These are phyloP conservation scores for Melanostoma scalare DNA, from an alignment of 2,888 invertebrate genomes.

Conservation along the genomic window DNA sequence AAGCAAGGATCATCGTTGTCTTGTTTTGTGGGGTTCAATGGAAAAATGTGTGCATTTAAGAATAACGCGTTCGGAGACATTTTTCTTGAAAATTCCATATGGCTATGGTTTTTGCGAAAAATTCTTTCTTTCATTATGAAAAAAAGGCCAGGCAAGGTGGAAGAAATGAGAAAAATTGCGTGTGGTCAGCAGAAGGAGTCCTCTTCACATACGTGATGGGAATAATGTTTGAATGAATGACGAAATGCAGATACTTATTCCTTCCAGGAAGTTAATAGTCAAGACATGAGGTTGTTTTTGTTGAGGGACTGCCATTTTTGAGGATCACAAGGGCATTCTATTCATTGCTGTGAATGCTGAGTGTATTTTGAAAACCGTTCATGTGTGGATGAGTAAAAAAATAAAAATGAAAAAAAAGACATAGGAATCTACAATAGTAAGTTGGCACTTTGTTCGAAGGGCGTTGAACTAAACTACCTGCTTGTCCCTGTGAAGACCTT, in stretches of 20 bases:
- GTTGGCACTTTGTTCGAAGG: no score
- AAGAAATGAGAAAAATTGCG: slow-evolving; percentile 45
- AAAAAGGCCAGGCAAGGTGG: slow-evolving; percentile 2
- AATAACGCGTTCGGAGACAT: slow-evolving; percentile 62
- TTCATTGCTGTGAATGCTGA: no score
- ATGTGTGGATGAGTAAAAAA: no score
- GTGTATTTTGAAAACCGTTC: no score
- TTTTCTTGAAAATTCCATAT: slow-evolving; percentile 70
- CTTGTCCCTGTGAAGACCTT: no score
- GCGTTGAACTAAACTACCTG: no score
- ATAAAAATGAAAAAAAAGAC: no score
- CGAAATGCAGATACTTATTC: neutral
- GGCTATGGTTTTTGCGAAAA: slow-evolving; percentile 27
- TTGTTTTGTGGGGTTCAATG: slow-evolving; percentile 38
- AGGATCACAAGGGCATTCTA: no score
- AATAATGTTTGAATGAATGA: slow-evolving; percentile 49
- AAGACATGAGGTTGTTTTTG: neutral
- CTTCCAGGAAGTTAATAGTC: slow-evolving; percentile 41
- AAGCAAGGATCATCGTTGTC: slow-evolving; percentile 54
- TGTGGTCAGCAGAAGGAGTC: slow-evolving; percentile 56
- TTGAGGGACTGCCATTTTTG: neutral
- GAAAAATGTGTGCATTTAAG: slow-evolving; percentile 46
- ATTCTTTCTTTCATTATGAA: slow-evolving; percentile 5
- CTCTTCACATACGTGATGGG: slow-evolving; percentile 46
- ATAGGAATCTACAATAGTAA: no score